Conservation (phyloP, 2,888 invertebrate species). For the Ophioninae sp. region DNA sequence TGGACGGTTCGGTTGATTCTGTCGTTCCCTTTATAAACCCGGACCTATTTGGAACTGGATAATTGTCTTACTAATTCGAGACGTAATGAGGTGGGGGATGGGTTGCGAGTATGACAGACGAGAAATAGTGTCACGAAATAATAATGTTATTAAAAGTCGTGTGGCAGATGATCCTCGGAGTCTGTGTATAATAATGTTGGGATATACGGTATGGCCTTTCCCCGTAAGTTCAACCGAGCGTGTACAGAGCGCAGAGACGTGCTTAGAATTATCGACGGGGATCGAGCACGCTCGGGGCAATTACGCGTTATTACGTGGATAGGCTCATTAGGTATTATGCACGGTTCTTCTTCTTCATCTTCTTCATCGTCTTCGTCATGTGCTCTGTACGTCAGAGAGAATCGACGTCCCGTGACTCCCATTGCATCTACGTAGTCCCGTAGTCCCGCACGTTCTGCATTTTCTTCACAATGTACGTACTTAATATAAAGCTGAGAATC, state of each 20-base stretch:
- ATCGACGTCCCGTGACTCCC: constrained; percentile 55
- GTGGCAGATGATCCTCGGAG: constrained; percentile 45
- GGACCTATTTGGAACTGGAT: constrained; percentile 13
- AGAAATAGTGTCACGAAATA: constrained; percentile 50
- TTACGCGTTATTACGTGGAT: constrained; percentile 76
- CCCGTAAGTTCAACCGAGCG: constrained; percentile 61
- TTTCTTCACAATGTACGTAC: constrained; percentile 49
- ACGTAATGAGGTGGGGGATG: constrained; percentile 26
- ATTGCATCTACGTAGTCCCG: constrained; percentile 40
- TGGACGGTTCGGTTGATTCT: constrained; percentile 10
- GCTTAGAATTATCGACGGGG: constrained; percentile 74
- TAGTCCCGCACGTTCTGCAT: constrained; percentile 40
- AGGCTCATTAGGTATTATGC: constrained; percentile 77
- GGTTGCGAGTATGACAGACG: constrained; percentile 14
- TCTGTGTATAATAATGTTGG: constrained; percentile 55
- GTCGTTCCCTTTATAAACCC: background rate
- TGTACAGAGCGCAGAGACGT: constrained; percentile 66
- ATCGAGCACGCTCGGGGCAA: constrained; percentile 74
- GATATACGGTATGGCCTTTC: constrained; percentile 59
- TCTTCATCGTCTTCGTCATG: constrained; percentile 47
- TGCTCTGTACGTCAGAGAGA: constrained; percentile 56
- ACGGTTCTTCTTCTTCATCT: constrained; percentile 68
- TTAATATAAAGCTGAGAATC: constrained; percentile 52
- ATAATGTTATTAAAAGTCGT: constrained; percentile 62
- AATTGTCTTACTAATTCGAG: constrained; percentile 47